Conservation (phyloP, 2,113 vertebrate genomes). For the Cavia porcellus region DNA sequence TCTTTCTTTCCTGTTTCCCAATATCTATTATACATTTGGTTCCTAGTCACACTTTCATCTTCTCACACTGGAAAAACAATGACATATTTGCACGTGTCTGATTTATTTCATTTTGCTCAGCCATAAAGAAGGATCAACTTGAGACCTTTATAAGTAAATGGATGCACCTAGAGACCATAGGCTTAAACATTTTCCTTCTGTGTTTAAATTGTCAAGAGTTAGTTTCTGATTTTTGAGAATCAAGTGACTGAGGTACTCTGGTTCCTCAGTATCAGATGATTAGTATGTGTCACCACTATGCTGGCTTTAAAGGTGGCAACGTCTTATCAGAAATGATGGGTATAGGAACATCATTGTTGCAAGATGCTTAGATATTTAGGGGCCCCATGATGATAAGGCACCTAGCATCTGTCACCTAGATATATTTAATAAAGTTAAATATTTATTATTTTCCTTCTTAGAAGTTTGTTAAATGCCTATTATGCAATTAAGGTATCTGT, state of each 20-base stretch:
- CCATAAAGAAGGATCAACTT: neutral
- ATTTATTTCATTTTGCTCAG: neutral
- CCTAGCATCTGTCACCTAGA: neutral
- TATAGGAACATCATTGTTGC: neutral
- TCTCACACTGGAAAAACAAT: neutral
- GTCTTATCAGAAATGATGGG: neutral
- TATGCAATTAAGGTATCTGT: neutral
- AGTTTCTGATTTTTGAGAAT: conserved; percentile 1
- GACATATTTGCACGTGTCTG: neutral
- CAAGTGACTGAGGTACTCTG: neutral
- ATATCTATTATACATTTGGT: neutral
- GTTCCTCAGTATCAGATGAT: neutral
- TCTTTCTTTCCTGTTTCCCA: neutral
- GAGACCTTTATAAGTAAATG: neutral
- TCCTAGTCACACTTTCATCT: neutral
- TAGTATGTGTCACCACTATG: neutral
- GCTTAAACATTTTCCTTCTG: neutral
- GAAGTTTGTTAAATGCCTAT: neutral
- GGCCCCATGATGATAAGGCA: neutral
- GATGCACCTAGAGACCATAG: neutral
- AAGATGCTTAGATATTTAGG: neutral
- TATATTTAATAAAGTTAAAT: neutral
- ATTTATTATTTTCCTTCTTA: conserved; percentile 27
- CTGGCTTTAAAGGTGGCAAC: neutral
- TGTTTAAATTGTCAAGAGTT: neutral